Evolutionary conservation across 35 echinoderm and acorn worm genomes (phyloP).

Genomic region (Stichopus chloronotus): DNA sequence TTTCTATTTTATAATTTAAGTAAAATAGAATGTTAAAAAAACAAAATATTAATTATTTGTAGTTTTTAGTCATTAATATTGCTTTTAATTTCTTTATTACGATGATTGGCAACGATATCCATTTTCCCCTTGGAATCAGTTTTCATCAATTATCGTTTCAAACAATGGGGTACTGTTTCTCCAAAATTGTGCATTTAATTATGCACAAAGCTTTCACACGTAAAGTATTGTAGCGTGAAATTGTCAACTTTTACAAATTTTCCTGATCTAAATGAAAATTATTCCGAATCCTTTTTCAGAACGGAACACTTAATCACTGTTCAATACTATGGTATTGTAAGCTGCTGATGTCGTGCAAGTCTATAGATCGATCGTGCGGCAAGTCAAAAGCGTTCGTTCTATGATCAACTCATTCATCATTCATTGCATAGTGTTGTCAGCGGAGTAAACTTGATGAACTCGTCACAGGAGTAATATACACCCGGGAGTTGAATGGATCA

Average conservation of each 20-base stretch:
- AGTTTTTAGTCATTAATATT: neutral
- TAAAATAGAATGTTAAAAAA: no score
- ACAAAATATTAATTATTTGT: neutral
- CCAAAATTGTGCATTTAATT: no score
- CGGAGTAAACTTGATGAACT: conserved; percentile 38
- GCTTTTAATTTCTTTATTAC: neutral
- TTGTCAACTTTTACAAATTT: no score
- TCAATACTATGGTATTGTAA: neutral
- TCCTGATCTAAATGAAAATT: no score
- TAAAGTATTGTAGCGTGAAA: no score
- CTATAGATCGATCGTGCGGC: conserved; percentile 45
- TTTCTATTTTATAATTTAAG: no score
- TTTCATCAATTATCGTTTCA: neutral
- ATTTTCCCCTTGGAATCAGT: neutral
- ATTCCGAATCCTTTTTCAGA: no score
- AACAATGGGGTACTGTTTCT: neutral
- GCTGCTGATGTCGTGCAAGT: neutral
- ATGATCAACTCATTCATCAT: conserved; percentile 51
- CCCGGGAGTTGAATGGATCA: conserved; percentile 46
- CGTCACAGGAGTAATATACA: conserved; percentile 10
- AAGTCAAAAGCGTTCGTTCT: conserved; percentile 46
- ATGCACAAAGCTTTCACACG: no score
- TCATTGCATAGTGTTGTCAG: conserved; percentile 48
- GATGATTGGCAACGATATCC: conserved; percentile 5
- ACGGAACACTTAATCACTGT: neutral